phyloP scores from a whole-genome alignment of 2,797 vertebrate species.

The Chloroceryle inda region DNA sequence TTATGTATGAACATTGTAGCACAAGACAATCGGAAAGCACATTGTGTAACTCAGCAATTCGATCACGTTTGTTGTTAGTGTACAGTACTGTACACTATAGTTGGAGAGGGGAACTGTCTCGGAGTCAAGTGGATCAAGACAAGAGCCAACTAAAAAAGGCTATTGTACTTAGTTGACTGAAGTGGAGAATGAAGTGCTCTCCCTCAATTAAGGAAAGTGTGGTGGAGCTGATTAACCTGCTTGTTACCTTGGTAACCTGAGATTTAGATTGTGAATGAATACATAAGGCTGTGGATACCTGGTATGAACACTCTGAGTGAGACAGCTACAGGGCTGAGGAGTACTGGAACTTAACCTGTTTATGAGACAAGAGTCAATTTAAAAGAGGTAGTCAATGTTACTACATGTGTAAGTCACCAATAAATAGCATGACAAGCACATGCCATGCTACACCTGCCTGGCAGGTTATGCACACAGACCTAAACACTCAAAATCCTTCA shows the following conservation, averaged over 20 bases:
- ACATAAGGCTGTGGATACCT: conserved; percentile 40
- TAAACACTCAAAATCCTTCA: not conserved
- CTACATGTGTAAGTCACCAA: not conserved
- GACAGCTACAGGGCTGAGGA: conserved; percentile 31
- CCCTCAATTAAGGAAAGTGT: conserved; percentile 79
- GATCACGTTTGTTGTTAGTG: conserved; percentile 21
- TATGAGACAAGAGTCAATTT: conserved; percentile 37
- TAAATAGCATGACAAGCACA: not conserved
- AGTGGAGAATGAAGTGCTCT: conserved; percentile 79
- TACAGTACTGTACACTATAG: not conserved
- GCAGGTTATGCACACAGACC: not conserved
- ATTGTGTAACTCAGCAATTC: conserved; percentile 48
- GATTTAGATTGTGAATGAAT: conserved; percentile 74
- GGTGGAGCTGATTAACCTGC: conserved; percentile 79
- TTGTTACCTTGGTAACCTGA: conserved; percentile 80
- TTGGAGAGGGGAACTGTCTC: conserved; percentile 39
- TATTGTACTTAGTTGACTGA: conserved; percentile 69
- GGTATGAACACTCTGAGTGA: conserved; percentile 66
- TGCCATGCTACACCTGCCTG: not conserved
- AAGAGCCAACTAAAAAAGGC: conserved; percentile 49
- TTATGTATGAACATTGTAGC: conserved; percentile 21
- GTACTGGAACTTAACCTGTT: conserved; percentile 55
- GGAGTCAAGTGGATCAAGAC: conserved; percentile 76
- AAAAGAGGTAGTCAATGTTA: conserved; percentile 13
- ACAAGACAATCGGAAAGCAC: conserved; percentile 19